Evolutionary conservation across 1,140 invertebrate species (phyloP).

Genomic region (Pogonomyrmex californicus): DNA sequence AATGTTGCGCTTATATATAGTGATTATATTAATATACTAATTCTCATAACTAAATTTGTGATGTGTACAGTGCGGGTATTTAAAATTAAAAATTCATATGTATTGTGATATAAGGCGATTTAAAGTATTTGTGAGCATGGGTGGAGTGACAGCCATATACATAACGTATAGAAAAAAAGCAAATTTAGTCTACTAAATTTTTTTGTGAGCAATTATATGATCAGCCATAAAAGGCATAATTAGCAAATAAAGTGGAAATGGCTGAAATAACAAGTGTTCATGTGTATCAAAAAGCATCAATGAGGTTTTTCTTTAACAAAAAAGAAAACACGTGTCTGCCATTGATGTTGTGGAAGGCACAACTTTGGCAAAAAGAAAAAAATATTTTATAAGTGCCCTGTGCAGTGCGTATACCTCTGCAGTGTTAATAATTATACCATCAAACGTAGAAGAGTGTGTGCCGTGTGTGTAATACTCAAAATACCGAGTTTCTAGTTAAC

Average conservation of each 20-base stretch:
- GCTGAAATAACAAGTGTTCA: constrained; percentile 69
- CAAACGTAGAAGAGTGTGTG: constrained; percentile 70
- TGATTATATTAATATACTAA: constrained; percentile 66
- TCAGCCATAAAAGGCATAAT: constrained; percentile 61
- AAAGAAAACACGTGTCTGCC: constrained; percentile 40
- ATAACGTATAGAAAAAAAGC: constrained; percentile 42
- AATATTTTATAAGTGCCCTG: constrained; percentile 67
- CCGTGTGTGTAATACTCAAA: constrained; percentile 65
- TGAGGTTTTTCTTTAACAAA: constrained; percentile 37
- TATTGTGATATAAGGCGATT: constrained; percentile 65
- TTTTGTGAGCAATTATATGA: constrained; percentile 56
- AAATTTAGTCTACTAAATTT: constrained; percentile 42
- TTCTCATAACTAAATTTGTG: constrained; percentile 70
- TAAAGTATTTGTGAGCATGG: constrained; percentile 63
- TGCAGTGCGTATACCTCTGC: constrained; percentile 71
- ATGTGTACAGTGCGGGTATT: constrained; percentile 73
- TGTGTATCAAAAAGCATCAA: constrained; percentile 69
- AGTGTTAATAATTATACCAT: constrained; percentile 67
- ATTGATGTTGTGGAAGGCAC: constrained; percentile 60
- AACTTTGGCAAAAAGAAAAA: constrained; percentile 55
- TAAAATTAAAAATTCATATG: constrained; percentile 61
- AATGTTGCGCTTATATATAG: constrained; percentile 52
- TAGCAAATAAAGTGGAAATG: constrained; percentile 66
- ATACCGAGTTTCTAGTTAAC: constrained; percentile 69
- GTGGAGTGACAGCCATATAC: constrained; percentile 66